Base-by-base conservation (phyloP, 2,888 invertebrate species). In the Dicroscelio sp. region DNA sequence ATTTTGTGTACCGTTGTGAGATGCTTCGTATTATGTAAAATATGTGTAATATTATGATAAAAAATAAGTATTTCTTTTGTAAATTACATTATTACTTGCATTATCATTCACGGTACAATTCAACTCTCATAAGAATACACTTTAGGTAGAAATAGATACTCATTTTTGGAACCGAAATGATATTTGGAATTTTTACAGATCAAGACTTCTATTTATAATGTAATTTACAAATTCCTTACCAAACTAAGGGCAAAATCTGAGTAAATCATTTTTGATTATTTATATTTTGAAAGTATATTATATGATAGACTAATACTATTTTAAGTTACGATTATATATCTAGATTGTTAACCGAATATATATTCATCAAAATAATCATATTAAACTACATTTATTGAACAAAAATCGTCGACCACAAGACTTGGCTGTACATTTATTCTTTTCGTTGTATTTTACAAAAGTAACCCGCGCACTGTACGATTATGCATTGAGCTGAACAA, bases 21-120 rank as follows among this genome's bases (percentile, higher is more conserved):
- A 58, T 76, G 30, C 76, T 60, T 60, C 20, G 60, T 76, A 38
- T 76, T 76, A 60, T 76, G 60, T 76, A 76, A 76, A 60, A 60
- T 60, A 76, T 60, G 73, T 55, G 76, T 76, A 76, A 76, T 60
- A 60, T 38, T 76, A 23, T 25, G n/a, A 75, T 17, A 17, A 12
- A 31, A 43, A 55, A 60, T 58, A 31, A 60, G 31, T 35, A 76
- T 23, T 20, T 10, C 38, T 76, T 35, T 76, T 76, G 78, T 79
- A 79, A 79, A 79, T 79, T 79, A 63, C 78, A 79, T 79, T 79
- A 79, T 17, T 58, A 8, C 23, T 23, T 38, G 4, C 31, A 38
- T 17, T 69, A 69, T 69, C n/a, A 58, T 58, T 48, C 52, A 73
- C 48, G 25, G 43, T 12, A 31, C 14, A 4, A 30, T 23, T 38